phyloP scores from a whole-genome alignment of 2,888 invertebrate species.

The Heteropelma amictum region DNA sequence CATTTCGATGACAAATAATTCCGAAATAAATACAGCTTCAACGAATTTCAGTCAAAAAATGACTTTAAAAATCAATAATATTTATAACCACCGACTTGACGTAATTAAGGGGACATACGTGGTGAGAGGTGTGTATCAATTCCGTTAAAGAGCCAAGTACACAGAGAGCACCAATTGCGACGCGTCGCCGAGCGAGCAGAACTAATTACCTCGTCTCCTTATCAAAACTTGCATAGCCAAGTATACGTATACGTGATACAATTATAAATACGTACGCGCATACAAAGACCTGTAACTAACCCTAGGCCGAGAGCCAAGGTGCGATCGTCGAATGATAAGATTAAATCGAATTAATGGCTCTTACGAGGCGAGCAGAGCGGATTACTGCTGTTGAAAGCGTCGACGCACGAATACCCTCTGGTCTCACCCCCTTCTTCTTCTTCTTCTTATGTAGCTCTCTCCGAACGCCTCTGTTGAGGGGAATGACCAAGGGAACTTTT shows the following conservation, averaged over 20 bases:
- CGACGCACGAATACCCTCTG: constrained; percentile 43
- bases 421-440: not conserved
- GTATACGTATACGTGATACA: not conserved
- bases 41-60: no score
- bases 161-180: constrained; percentile 8
- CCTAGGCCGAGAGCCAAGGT: constrained; percentile 31
- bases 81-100: no score
- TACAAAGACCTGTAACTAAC: constrained; percentile 24
- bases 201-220: constrained; percentile 55
- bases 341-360: constrained; percentile 60
- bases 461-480: not conserved
- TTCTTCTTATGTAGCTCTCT: not conserved
- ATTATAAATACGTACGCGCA: not conserved
- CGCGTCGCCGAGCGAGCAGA: constrained; percentile 23
- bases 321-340: constrained; percentile 58
- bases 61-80: no score
- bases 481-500: constrained; percentile 47
- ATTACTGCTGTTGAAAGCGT: constrained; percentile 54
- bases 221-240: constrained; percentile 29
- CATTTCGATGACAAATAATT: no score
- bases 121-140: not conserved
- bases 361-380: constrained; percentile 53
- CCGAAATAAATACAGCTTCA: no score
- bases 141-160: constrained; percentile 3
- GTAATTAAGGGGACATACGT: constrained; percentile 4